These are phyloP conservation scores for Tuta absoluta DNA, from an alignment of 2,888 invertebrate species.

Conservation along the genomic window DNA sequence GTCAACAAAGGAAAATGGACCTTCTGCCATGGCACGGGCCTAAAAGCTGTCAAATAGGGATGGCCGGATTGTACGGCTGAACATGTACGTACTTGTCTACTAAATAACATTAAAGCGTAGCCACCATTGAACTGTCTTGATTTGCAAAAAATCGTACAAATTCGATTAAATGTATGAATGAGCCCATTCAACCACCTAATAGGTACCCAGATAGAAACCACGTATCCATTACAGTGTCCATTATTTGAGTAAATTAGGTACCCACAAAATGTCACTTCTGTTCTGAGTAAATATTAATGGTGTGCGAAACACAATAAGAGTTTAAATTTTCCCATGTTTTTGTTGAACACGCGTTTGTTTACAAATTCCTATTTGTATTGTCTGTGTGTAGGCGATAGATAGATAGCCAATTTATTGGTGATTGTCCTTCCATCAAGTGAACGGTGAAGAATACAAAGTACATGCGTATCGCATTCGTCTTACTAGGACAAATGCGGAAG, in stretches of 20 bases:
- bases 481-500: conserved; percentile 9
- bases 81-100: not conserved
- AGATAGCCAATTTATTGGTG: conserved; percentile 39
- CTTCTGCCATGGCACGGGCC: no score
- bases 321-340: conserved; percentile 49
- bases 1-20: no score
- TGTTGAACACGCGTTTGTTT: conserved; percentile 34
- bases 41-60: no score
- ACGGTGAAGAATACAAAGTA: conserved; percentile 21
- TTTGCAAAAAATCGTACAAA: not conserved
- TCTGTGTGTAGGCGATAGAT: conserved; percentile 41
- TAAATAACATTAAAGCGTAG: no score
- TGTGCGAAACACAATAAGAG: not conserved
- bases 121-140: not conserved
- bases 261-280: conserved; percentile 21
- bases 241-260: conserved; percentile 20
- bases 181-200: conserved; percentile 5
- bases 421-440: conserved; percentile 35
- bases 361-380: conserved; percentile 48
- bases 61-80: no score
- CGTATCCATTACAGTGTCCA: conserved; percentile 6
- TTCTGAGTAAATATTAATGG: conserved; percentile 16
- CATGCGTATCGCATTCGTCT: conserved; percentile 8
- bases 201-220: not conserved
- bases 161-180: conserved; percentile 8